Base-by-base conservation (phyloP, 2,888 invertebrate genomes). In the Blastobasis adustella region DNA sequence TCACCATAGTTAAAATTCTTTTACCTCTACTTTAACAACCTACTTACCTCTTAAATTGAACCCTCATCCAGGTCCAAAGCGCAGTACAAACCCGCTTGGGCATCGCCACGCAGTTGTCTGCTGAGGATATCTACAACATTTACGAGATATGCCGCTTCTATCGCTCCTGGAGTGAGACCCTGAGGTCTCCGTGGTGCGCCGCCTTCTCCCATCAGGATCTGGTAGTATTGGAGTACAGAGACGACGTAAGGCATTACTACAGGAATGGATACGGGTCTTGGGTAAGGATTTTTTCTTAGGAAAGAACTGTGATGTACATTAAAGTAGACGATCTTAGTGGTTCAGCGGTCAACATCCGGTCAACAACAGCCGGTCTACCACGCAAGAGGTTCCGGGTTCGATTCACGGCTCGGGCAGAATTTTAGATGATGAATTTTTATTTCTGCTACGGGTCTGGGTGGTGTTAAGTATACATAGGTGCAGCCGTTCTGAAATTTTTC, bases 91-190 rank as follows among this genome's bases (percentile, higher is more conserved):
- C 67, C 0, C 83, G 91, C 5, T 66, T 92, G 1, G 92, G 91
- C 52, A 86, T 82, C 58, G 58, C 63, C 4, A 71, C 67, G 0
- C 67, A 74, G 51, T 58, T 87, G 39, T 67, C 75, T 0, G 44
- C 67, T 1, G 76, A 67, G 0, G 73, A 92, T 37, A 79, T 95
- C 6, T 84, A 90, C 56, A 74, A 90, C 5, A 90, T 96, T 73
- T 96, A 93, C 66, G 94, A 95, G 61, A 89, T 93, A 73, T 96
- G 96, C 64, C 91, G 95, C 5, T 95, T 92, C 70, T 92, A 94
- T 58, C 93, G 94, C 61, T 92, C 95, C 2, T 94, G 85, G 85
- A 59, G 57, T 1, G 53, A 60, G 0, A 60, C 57, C 4, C 66
- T 66, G 4, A 69, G 80, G 72, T 93, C 94, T 1, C 89, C 94